These are phyloP conservation scores for Cherax quadricarinatus DNA, from an alignment of 1,140 invertebrate species.

Conservation along the genomic window DNA sequence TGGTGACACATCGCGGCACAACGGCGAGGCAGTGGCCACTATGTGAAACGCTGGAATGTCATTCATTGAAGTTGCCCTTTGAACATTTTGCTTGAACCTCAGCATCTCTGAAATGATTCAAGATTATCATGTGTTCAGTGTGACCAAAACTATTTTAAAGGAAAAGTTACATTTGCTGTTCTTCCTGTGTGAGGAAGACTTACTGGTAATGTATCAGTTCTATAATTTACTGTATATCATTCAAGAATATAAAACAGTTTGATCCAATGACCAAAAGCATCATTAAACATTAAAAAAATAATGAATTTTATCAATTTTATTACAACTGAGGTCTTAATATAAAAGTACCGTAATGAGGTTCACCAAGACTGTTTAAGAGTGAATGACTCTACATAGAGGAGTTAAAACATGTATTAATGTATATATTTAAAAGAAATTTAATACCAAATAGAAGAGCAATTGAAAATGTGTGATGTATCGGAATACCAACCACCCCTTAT, in stretches of 20 bases:
- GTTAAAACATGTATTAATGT: neutral
- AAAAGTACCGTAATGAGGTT: too few relatives aligned
- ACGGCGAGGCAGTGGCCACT: slow-evolving; percentile 65
- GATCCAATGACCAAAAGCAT: neutral
- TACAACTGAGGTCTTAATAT: neutral
- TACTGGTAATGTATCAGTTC: neutral
- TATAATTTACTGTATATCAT: neutral
- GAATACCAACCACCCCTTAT: neutral
- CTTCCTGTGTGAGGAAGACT: neutral
- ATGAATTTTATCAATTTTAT: neutral
- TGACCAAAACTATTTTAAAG: neutral
- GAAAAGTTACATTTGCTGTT: slow-evolving; percentile 1
- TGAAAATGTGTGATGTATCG: neutral
- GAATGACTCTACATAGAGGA: neutral
- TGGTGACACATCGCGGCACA: slow-evolving; percentile 55
- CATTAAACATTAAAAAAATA: neutral
- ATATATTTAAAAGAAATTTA: neutral
- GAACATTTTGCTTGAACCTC: neutral
- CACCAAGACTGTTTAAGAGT: too few relatives aligned
- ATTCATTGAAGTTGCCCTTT: neutral
- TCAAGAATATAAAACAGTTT: neutral
- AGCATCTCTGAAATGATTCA: neutral
- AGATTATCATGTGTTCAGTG: neutral
- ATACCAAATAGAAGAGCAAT: neutral
- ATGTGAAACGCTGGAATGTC: slow-evolving; percentile 26